Evolutionary conservation across 2,888 invertebrate species (phyloP).

Genomic region (Tetanocera ferruginea): DNA sequence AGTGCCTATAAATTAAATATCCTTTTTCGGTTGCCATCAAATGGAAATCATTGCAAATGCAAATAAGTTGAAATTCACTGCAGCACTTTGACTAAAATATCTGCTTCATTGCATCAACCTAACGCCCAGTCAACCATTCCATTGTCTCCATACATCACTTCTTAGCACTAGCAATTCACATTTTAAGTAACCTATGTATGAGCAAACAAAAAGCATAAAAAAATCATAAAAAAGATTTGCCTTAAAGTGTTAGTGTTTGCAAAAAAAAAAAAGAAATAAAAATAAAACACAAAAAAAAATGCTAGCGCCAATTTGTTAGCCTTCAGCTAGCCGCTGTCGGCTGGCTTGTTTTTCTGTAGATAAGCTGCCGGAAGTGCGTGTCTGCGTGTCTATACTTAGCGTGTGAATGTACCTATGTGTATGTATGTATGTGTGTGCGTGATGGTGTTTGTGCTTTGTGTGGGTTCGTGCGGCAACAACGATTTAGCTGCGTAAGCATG

Average conservation of each 20-base stretch:
- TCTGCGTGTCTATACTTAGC: neutral
- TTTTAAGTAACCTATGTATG: neutral
- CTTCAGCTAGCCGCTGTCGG: neutral
- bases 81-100: neutral
- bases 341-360: slow-evolving; percentile 9
- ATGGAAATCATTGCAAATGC: slow-evolving; percentile 6
- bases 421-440: neutral
- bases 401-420: neutral
- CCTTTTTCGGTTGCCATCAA: neutral
- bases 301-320: slow-evolving; percentile 7
- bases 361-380: neutral
- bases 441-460: neutral
- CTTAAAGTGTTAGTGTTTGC: neutral
- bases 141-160: neutral
- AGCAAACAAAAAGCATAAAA: neutral
- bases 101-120: neutral
- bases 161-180: neutral
- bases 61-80: neutral
- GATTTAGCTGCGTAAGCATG: slow-evolving; percentile 26
- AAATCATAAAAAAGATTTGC: too few species aligned
- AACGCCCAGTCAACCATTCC: neutral
- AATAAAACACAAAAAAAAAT: neutral
- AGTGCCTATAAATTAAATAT: neutral
- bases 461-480: neutral
- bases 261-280: neutral